phyloP scores from a whole-genome alignment of 2,888 invertebrate species.

The Caenorhabditis sulstoni region DNA sequence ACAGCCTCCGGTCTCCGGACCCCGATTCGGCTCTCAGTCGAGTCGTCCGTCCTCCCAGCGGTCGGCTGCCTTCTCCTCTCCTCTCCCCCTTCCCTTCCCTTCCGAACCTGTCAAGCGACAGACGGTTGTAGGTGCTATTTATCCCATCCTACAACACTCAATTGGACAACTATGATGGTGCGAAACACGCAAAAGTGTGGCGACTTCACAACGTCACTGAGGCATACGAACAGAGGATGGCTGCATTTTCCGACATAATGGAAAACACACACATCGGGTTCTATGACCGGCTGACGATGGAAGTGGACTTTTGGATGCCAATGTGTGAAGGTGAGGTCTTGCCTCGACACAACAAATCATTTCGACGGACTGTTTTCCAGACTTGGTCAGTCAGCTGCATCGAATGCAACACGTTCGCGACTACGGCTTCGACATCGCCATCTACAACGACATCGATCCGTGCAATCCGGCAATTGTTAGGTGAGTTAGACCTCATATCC shows the following conservation, averaged over 20 bases:
- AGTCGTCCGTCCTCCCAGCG: conserved; percentile 24
- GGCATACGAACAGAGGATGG: conserved; percentile 29
- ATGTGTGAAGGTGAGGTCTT: conserved; percentile 49
- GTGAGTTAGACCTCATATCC: conserved; percentile 63
- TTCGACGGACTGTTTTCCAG: conserved; percentile 35
- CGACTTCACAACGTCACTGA: conserved; percentile 50
- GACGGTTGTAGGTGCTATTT: conserved; percentile 57
- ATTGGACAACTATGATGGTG: conserved; percentile 50
- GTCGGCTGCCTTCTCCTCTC: conserved; percentile 26
- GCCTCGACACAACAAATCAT: background rate
- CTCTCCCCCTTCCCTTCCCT: background rate
- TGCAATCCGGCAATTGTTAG: conserved; percentile 51
- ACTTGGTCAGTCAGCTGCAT: conserved; percentile 14
- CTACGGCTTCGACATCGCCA: conserved; percentile 54
- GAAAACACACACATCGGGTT: conserved; percentile 49
- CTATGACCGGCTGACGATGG: conserved; percentile 26
- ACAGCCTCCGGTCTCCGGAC: conserved; percentile 2
- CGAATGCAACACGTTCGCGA: conserved; percentile 40
- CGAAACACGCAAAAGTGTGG: conserved; percentile 58
- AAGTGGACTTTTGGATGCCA: conserved; percentile 47
- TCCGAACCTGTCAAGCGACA: conserved; percentile 15
- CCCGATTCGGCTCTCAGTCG: conserved; percentile 50
- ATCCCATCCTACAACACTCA: conserved; percentile 45
- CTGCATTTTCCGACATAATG: conserved; percentile 22
- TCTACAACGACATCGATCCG: conserved; percentile 55